Evolutionary conservation across 2,113 vertebrate species (phyloP).

Genomic region (Sinocyclocheilus anshuiensis): DNA sequence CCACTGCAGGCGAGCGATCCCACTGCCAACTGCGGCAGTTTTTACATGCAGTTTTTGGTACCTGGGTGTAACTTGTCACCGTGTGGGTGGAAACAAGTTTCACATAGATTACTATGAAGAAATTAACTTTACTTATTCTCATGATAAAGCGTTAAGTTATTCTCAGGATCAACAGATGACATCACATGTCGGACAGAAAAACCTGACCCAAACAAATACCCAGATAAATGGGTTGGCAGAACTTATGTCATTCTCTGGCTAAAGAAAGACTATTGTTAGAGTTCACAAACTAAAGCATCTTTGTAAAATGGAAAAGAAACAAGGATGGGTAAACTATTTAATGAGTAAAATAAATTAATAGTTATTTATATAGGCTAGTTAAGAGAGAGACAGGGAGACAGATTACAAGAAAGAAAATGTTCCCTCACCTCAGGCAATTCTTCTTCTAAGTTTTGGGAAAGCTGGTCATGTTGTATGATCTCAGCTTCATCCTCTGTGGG

Average conservation of each 20-base stretch:
- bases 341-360: neutral
- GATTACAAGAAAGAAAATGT: neutral
- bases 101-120: neutral
- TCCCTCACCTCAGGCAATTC: conserved; percentile 87
- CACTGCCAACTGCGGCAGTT: conserved; percentile 35
- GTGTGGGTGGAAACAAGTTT: neutral
- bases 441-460: conserved; percentile 89
- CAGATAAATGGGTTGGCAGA: neutral
- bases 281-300: neutral
- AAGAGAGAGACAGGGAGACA: neutral
- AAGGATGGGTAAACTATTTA: neutral
- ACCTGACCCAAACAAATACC: neutral
- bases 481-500: conserved; percentile 97
- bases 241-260: neutral
- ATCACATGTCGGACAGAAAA: neutral
- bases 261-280: neutral
- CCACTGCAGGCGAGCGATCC: neutral
- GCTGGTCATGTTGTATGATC: conserved; percentile 98
- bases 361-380: neutral
- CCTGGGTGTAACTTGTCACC: neutral
- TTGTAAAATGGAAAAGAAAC: neutral
- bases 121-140: neutral
- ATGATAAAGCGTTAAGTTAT: neutral
- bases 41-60: neutral
- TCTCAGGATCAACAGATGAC: neutral